Conservation (phyloP, 1,140 invertebrate species). For the Diprion similis region DNA sequence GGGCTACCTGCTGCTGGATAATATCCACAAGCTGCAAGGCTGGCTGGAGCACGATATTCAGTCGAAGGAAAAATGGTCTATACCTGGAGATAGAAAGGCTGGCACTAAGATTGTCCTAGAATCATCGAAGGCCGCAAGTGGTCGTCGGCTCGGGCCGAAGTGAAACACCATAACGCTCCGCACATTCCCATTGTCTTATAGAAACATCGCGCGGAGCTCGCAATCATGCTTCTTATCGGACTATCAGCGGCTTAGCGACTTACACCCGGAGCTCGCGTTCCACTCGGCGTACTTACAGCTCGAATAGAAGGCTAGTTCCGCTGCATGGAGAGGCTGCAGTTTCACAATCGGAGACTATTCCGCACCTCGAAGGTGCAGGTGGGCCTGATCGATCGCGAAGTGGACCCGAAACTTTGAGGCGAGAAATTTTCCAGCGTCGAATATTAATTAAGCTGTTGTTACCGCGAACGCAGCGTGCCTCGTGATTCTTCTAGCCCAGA, state of each 20-base stretch:
- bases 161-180: constrained; percentile 1
- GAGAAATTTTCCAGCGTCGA: no score
- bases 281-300: background rate
- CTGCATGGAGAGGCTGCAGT: background rate
- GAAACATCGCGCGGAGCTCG: background rate
- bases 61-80: background rate
- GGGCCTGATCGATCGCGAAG: no score
- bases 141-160: background rate
- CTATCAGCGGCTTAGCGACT: background rate
- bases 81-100: background rate
- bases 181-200: background rate
- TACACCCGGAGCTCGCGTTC: background rate
- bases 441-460: no score
- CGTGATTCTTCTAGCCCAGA: no score
- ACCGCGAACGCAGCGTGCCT: no score
- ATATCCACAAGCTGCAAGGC: no score
- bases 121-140: background rate
- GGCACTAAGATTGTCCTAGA: constrained; percentile 1
- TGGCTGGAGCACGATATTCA: background rate
- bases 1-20: no score
- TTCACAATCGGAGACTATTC: no score
- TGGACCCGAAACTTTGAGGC: no score
- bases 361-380: no score
- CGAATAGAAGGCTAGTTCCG: background rate
- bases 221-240: no score